Evolutionary conservation across 2,797 vertebrate genomes (phyloP).

Genomic region (Lepilemur ruficaudatus): DNA sequence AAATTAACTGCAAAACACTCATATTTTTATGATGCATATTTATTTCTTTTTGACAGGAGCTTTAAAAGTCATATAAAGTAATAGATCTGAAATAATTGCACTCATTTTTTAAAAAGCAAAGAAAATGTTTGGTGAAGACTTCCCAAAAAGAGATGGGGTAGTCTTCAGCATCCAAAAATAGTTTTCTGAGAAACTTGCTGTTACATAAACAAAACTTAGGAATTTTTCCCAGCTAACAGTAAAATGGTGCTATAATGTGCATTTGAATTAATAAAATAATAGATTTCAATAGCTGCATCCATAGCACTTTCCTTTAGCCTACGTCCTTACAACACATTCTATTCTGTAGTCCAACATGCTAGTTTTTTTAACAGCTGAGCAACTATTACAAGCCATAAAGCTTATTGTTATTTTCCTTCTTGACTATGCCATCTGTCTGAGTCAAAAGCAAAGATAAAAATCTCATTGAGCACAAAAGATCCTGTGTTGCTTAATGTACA

Average conservation of each 20-base stretch:
- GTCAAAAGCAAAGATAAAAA: constrained; percentile 58
- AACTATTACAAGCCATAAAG: constrained; percentile 29
- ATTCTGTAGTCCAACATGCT: neutral
- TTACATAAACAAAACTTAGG: neutral
- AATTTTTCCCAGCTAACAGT: neutral
- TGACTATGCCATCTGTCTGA: constrained; percentile 62
- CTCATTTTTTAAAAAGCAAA: neutral
- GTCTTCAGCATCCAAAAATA: neutral
- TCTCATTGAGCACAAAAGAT: neutral
- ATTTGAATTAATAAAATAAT: constrained; percentile 3
- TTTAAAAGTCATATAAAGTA: constrained; percentile 3
- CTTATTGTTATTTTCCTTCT: constrained; percentile 63
- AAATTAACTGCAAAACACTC: constrained; percentile 46
- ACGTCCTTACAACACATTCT: neutral
- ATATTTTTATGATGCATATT: constrained; percentile 39
- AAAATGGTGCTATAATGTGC: neutral
- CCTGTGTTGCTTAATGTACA: neutral
- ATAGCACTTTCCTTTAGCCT: neutral
- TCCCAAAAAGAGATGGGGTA: neutral
- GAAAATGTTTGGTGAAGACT: neutral
- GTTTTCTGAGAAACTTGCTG: neutral
- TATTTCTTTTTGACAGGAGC: constrained; percentile 35
- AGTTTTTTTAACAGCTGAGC: constrained; percentile 45
- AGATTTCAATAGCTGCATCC: neutral
- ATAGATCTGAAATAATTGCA: constrained; percentile 1